Conservation (phyloP, 2,888 invertebrate species). For the Habrosyne pyritoides region DNA sequence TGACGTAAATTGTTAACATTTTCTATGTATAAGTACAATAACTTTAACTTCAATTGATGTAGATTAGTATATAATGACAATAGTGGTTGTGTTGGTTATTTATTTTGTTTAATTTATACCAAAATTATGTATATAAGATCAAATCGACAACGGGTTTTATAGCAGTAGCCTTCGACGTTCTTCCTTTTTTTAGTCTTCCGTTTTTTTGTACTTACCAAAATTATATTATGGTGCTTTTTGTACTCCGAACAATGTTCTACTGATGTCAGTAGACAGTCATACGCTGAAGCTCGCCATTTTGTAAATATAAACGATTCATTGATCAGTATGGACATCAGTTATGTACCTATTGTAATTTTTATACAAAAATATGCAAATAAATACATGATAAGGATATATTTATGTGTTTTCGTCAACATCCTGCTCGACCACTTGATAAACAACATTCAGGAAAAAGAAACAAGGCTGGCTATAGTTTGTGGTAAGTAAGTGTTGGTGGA, state of each 20-base stretch:
- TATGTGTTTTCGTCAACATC: constrained; percentile 19
- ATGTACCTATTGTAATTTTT: constrained; percentile 80
- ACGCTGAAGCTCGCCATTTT: constrained; percentile 71
- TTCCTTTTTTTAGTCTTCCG: constrained; percentile 72
- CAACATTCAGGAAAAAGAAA: background rate
- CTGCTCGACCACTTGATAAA: background rate
- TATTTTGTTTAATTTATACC: constrained; percentile 79
- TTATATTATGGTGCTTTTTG: constrained; percentile 63
- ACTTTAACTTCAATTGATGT: constrained; percentile 57
- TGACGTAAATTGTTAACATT: constrained; percentile 23
- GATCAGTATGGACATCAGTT: constrained; percentile 66
- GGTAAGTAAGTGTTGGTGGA: background rate
- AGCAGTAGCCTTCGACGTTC: constrained; percentile 63
- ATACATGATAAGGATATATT: constrained; percentile 52
- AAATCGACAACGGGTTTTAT: constrained; percentile 66
- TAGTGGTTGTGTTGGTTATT: constrained; percentile 81
- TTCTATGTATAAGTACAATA: constrained; percentile 57
- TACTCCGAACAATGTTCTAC: constrained; percentile 43
- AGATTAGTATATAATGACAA: constrained; percentile 59
- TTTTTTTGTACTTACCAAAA: constrained; percentile 76
- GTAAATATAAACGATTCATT: constrained; percentile 66
- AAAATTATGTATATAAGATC: constrained; percentile 63
- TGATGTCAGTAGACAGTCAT: constrained; percentile 45
- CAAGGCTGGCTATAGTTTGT: background rate
- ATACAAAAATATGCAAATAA: constrained; percentile 81